Percentiles rank a stretch among this genome's conserved stretches.
phyloP scores from a whole-genome alignment of 1,140 invertebrate genomes.

The Lepidurus couesii region DNA sequence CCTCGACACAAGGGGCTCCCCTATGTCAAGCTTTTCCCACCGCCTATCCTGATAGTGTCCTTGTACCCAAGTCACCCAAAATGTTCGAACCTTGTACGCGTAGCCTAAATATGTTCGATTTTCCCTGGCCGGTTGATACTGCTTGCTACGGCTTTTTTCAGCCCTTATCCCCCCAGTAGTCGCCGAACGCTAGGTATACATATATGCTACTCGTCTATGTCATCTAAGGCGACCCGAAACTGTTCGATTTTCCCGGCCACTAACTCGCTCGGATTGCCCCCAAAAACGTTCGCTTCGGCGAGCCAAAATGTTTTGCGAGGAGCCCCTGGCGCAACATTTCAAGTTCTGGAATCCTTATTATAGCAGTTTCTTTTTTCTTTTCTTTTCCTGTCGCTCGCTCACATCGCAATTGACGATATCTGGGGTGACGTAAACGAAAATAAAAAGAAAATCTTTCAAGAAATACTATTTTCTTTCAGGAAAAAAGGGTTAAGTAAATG shows the following conservation, averaged over 20 bases:
- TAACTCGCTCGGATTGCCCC: not conserved
- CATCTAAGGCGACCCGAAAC: not conserved
- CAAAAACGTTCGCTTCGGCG: not conserved
- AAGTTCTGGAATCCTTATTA: not conserved
- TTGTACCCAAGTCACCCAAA: too few relatives aligned
- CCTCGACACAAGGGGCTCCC: too few relatives aligned
- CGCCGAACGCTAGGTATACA: too few relatives aligned
- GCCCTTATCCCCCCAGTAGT: too few relatives aligned
- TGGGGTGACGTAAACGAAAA: not conserved
- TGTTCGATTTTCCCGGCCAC: not conserved
- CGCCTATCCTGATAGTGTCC: too few relatives aligned
- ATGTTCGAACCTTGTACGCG: not conserved
- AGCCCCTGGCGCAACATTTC: not conserved
- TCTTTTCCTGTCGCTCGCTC: not conserved
- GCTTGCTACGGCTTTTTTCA: too few relatives aligned
- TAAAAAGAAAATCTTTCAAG: not conserved
- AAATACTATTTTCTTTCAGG: not conserved
- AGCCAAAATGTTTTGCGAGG: not conserved
- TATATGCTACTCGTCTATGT: too few relatives aligned
- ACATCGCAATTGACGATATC: not conserved
- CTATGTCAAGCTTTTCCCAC: too few relatives aligned
- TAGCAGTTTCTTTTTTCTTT: not conserved
- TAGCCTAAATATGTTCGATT: not conserved
- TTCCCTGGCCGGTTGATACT: not conserved
- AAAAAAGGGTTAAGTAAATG: not conserved